Evolutionary conservation across 2,888 invertebrate species (phyloP), one percentile per base, ranked within the genome.

Genomic region (Drosophila ustulata): DNA sequence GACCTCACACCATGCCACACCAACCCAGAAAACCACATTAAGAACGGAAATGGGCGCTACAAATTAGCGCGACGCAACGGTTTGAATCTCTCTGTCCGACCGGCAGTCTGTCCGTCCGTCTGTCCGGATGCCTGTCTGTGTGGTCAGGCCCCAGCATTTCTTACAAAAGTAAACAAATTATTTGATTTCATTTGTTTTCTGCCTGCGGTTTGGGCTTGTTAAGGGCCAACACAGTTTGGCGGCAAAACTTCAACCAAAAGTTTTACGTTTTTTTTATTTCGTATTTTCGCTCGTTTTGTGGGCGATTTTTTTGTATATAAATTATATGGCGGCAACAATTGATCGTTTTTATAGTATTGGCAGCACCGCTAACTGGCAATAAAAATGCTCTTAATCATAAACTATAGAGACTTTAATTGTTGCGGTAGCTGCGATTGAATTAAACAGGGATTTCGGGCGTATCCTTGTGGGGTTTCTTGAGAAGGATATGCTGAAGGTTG

Each of bases 21-120:
- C 25, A 53, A 25, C 41, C 30, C 64, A 41, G 23, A 59, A 47
- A 62, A 34, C 63, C 72, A 55, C 82, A 82, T 78, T 75, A 83
- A 85, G 78, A 89, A 82, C 89, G 89, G 89, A 85, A 85, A 85
- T 85, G 88, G 89, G 66, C 66, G 80, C 88, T 80, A 86, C 89
- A 89, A 85, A 85, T 85, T 85, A 88, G 72, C 85, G 78, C 89
- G 65, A 77, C 57, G 43, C 58, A 58, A 66, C 62, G 63, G 63
- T 46, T 47, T 26, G 4, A n/a, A 37, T 37, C 37, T 25, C 37
- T 37, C 11, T 43, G 18, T 1, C 18, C 18, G 18, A 18, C 18
- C 11, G 43, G 34, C 26, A 49, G 25, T 50, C 49, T 30, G 39
- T 30, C 32, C 57, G 73, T 47, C 49, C 51, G 18, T 25, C 23